Conservation (phyloP, 1,140 invertebrate species). For the Halotydeus destructor region DNA sequence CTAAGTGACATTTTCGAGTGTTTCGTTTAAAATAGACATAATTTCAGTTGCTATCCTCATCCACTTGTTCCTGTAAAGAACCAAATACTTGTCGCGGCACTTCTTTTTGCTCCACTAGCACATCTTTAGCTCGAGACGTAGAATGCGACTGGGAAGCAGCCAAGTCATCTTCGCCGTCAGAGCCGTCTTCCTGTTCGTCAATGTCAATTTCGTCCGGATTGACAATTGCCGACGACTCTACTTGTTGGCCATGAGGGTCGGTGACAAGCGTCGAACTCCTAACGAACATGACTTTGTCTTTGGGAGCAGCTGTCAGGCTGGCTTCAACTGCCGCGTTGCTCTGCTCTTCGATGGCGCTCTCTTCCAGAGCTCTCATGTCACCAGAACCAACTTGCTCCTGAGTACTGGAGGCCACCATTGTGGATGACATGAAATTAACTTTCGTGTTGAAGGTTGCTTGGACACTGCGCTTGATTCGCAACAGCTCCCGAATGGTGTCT, state of each 20-base stretch:
- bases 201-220: constrained; percentile 92
- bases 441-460: constrained; percentile 92
- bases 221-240: constrained; percentile 38
- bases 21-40: no score
- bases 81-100: constrained; percentile 18
- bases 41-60: background rate
- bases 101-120: constrained; percentile 23
- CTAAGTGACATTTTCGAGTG: no score
- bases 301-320: background rate
- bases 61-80: constrained; percentile 9
- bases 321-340: constrained; percentile 4
- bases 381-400: no score
- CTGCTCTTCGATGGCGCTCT: background rate
- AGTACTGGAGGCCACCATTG: constrained; percentile 79
- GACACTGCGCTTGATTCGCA: constrained; percentile 88
- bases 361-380: constrained; percentile 30
- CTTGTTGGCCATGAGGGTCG: constrained; percentile 43
- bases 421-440: constrained; percentile 66
- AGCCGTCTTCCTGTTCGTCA: no score
- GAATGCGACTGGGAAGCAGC: no score
- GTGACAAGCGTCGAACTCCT: constrained; percentile 34
- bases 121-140: no score
- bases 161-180: no score
- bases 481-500: constrained; percentile 97
- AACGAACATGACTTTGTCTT: constrained; percentile 24